phyloP scores from a whole-genome alignment of 2,888 invertebrate genomes.

The Spisula solida region DNA sequence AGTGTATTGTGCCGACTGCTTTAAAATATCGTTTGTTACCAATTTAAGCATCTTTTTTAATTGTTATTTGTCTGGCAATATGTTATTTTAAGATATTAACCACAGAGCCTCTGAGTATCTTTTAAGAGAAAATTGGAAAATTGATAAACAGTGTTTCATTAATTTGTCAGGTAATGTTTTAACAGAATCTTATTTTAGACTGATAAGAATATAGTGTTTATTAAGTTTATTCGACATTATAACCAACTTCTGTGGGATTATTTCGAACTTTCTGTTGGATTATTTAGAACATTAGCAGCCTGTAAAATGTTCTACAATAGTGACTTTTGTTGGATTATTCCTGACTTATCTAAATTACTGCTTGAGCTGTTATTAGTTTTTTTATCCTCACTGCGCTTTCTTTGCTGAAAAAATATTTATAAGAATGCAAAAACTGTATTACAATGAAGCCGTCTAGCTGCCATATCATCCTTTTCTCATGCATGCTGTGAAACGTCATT shows the following conservation, averaged over 20 bases:
- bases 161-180: background rate
- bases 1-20: background rate
- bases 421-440: background rate
- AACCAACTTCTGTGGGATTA: too few relatives aligned
- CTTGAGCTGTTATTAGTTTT: background rate
- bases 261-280: background rate
- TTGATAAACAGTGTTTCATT: background rate
- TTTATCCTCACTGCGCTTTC: background rate
- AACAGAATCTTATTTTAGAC: background rate
- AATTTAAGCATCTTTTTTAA: background rate
- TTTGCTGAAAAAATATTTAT: background rate
- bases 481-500: background rate
- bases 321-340: conserved; percentile 3
- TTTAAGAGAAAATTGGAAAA: background rate
- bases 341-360: background rate
- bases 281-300: background rate
- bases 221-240: too few relatives aligned
- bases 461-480: background rate
- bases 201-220: background rate
- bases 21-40: conserved; percentile 3
- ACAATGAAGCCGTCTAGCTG: background rate
- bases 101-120: background rate
- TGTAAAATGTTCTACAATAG: background rate
- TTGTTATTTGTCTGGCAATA: background rate
- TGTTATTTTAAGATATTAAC: background rate